Evolutionary conservation across 2,797 vertebrate genomes (phyloP), one percentile per base, ranked within the genome.

Genomic region (Lacerta viridis): DNA sequence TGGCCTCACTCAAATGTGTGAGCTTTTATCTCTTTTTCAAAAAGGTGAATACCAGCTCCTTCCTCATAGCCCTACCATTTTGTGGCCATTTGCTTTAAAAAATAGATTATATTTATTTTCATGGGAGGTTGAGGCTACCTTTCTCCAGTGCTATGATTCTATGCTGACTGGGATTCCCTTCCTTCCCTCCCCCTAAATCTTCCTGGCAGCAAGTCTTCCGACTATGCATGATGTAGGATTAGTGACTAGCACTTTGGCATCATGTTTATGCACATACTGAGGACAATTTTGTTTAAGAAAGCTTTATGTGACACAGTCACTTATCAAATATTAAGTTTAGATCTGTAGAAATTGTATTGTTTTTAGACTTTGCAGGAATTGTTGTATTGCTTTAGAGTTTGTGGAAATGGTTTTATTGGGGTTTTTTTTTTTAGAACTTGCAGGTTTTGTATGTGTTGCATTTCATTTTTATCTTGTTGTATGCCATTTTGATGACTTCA

Each of bases 31-130:
- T 79, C 27, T 11, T 61, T 50, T 41, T 39, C 59, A 72, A 71
- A 39, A 83, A 17, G 33, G 55, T 36, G n/a, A 83, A 83, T 36
- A 82, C 5, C 71, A 87, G 59, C n/a, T 76, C 80, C 41, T 55
- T 74, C 59, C 46, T 7, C 20, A 75, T 13, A 36, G n/a, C 20
- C 15, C 36, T 61, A 74, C 17, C 20, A 27, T 39, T 82, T 33
- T 87, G 41, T 29, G 59, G 74, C 74, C 39, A 74, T 61, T 43
- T 61, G 29, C 61, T 74, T 74, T 2, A 80, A 74, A 81, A 68
- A 74, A 59, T 36, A 41, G 5, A 39, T 74, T 50, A 66, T 18
- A 20, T 46, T 71, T 46, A 46, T 15, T 87, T 87, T 75, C 10
- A 11, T 69, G 20, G 46, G 64, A 80, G 18, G 78, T 10, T 46